These are phyloP conservation scores for Ailuropoda melanoleuca DNA, from an alignment of 2,113 vertebrate genomes.

Conservation along the genomic window DNA sequence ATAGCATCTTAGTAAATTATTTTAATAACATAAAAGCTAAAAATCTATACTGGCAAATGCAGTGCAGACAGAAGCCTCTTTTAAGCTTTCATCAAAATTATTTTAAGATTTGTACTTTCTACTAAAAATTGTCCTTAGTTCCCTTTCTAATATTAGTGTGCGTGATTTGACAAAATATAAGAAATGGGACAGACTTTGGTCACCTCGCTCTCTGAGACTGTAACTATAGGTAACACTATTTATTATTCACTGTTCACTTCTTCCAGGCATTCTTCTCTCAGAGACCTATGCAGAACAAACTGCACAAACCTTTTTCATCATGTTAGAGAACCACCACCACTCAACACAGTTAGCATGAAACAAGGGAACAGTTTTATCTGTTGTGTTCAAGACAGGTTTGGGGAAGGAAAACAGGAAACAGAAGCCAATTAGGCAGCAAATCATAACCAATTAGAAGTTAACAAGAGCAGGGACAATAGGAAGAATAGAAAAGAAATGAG, in stretches of 20 bases:
- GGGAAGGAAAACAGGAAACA: not conserved
- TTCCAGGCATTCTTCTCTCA: not conserved
- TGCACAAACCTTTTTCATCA: not conserved
- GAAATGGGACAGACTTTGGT: not conserved
- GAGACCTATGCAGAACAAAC: not conserved
- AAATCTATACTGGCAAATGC: not conserved
- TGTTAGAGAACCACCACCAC: not conserved
- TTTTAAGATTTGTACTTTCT: not conserved
- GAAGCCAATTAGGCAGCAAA: not conserved
- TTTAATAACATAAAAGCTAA: not conserved
- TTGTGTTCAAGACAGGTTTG: not conserved
- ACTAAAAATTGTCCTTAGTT: conserved; percentile 7
- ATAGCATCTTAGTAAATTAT: conserved; percentile 32
- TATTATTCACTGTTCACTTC: not conserved
- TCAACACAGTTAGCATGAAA: not conserved
- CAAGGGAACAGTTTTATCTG: not conserved
- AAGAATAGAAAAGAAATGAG: not conserved
- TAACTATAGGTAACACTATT: not conserved
- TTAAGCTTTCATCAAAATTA: not conserved
- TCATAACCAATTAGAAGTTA: not conserved
- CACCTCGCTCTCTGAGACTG: not conserved
- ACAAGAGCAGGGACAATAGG: not conserved
- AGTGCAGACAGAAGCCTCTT: not conserved
- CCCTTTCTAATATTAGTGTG: not conserved
- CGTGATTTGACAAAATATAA: not conserved